Conservation (phyloP, 2,113 vertebrate species). For the Anarrhichthys ocellatus region DNA sequence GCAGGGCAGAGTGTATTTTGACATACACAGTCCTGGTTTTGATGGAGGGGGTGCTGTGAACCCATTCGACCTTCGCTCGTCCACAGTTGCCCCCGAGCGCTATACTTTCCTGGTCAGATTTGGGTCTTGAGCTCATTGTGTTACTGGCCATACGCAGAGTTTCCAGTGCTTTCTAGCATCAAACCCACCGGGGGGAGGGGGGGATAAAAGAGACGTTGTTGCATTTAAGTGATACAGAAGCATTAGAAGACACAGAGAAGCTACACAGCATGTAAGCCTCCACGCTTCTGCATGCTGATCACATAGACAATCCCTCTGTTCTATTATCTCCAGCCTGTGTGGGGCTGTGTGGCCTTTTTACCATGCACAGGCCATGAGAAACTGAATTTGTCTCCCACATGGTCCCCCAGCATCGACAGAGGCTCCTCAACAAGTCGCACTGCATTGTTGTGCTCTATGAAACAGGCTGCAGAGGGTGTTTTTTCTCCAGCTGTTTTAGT, state of each 20-base stretch:
- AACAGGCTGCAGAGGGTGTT: neutral
- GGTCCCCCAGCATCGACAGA: neutral
- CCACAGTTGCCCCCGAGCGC: neutral
- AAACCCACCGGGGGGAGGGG: neutral
- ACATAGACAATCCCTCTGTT: constrained; percentile 47
- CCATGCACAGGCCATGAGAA: constrained; percentile 37
- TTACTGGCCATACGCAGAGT: constrained; percentile 10
- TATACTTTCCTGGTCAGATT: constrained; percentile 15
- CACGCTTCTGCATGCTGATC: constrained; percentile 23
- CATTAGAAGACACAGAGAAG: neutral
- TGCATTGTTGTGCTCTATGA: constrained; percentile 8
- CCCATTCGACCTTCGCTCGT: constrained; percentile 33
- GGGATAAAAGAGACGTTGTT: constrained; percentile 7
- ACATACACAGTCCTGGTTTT: constrained; percentile 57
- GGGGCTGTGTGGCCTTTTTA: constrained; percentile 56
- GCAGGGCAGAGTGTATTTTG: constrained; percentile 49
- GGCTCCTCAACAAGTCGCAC: constrained; percentile 4
- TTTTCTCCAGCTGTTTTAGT: constrained; percentile 1
- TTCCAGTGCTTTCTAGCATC: constrained; percentile 29
- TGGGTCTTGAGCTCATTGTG: constrained; percentile 18
- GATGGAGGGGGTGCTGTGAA: constrained; percentile 37
- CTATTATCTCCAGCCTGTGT: constrained; percentile 22
- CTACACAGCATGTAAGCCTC: constrained; percentile 6
- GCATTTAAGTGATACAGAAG: constrained; percentile 9
- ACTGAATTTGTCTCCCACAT: constrained; percentile 40